Base-by-base conservation (phyloP, 2,888 invertebrate genomes). In the Philopedon plagiatum region DNA sequence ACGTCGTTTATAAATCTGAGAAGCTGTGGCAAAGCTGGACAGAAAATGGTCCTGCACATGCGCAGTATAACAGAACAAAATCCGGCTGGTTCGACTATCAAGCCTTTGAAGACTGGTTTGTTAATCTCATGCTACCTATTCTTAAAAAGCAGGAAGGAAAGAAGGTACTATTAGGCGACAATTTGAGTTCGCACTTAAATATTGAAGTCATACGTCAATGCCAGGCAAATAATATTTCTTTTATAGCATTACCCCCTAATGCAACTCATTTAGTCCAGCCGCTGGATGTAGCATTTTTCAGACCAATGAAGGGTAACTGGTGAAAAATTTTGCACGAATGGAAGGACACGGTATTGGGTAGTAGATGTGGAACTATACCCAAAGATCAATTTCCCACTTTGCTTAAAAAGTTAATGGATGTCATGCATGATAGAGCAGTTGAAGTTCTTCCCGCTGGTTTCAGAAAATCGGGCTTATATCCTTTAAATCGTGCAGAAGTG, bases 1-100 rank as follows among this genome's bases (percentile, higher is more conserved):
- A 80, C 73, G 78, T 81, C 34, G 78, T 78, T 5, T 80, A 80
- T 69, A 82, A 51, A 51, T 49, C 63, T 1, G 51, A 80, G 71
- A 67, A 67, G 21, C n/a, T n/a, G n/a, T n/a, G n/a, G n/a, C n/a
- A n/a, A n/a, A n/a, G n/a, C 39, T 69, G 72, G 64, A 56, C 58
- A 15, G 72, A 75, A 63, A 72, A 72, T 54, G 75, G 71, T 29
- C 75, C 72, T 21, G 26, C 62, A 11, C 49, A 63, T 44, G 62
- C 76, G 73, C 37, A 54, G n/a, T 73, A 71, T 41, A 69, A 68
- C 60, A 72, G 63, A 41, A 44, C 44, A 19, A 44, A 44, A 19
- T 44, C 65, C 29, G 74, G 74, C 21, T 76, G 76, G 72, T 75
- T 75, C 32, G 75, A 75, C 41, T 54, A 46, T 26, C 58, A 41